Percentiles rank a stretch among this genome's conserved stretches.
Conservation (phyloP, 2,797 vertebrate species). For the Macroramphosus scolopax region DNA sequence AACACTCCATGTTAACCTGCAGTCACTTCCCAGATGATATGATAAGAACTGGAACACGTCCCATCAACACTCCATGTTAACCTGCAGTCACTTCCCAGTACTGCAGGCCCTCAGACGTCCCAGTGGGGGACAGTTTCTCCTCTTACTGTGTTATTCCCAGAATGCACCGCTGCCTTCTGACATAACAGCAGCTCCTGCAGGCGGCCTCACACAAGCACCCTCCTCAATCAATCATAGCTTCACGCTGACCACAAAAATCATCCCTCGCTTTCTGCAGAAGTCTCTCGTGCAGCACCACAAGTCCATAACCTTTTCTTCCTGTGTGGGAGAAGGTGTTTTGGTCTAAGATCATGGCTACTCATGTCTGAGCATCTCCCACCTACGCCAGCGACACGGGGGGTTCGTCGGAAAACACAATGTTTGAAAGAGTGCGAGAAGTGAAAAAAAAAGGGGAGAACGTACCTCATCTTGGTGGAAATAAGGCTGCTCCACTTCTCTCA, state of each 20-base stretch:
- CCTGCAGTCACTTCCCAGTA: too few relatives aligned
- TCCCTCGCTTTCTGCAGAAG: constrained; percentile 30
- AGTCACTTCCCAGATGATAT: too few relatives aligned
- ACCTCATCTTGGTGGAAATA: constrained; percentile 94
- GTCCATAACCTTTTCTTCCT: constrained; percentile 45
- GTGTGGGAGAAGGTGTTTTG: constrained; percentile 48
- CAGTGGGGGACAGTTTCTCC: too few relatives aligned
- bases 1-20: too few relatives aligned
- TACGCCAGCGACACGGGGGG: constrained; percentile 18
- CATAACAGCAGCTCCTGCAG: constrained; percentile 1
- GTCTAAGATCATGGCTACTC: constrained; percentile 14
- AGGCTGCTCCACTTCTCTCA: constrained; percentile 95
- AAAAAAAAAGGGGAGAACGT: background rate
- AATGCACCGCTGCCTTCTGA: background rate
- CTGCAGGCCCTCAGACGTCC: too few relatives aligned
- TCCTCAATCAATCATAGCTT: constrained; percentile 22
- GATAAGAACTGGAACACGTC: too few relatives aligned
- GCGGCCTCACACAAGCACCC: constrained; percentile 10
- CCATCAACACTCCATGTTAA: too few relatives aligned
- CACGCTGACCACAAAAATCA: constrained; percentile 49
- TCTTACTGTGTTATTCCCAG: constrained; percentile 7
- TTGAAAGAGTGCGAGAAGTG: background rate
- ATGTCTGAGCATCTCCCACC: constrained; percentile 38
- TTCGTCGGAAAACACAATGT: constrained; percentile 25
- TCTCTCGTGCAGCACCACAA: constrained; percentile 6